A percentile compares a stretch with the other conserved stretches of the same genome.
Conservation (phyloP, 2,797 vertebrate genomes). For the Megaceryle alcyon region DNA sequence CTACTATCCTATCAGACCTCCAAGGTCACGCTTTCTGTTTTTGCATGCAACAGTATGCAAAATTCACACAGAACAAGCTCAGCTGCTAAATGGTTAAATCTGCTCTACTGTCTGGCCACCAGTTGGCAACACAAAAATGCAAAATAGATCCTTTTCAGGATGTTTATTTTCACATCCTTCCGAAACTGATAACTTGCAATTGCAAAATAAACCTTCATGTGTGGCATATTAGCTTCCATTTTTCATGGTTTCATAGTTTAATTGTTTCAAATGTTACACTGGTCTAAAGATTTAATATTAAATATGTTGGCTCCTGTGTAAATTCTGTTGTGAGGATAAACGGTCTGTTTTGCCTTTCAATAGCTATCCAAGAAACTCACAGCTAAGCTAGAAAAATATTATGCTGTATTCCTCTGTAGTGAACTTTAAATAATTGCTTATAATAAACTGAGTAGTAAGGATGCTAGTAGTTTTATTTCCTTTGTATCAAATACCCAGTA, state of each 20-base stretch:
- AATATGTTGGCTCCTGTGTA: slow-evolving; percentile 34
- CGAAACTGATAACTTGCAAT: slow-evolving; percentile 74
- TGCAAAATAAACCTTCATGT: slow-evolving; percentile 64
- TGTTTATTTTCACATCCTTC: slow-evolving; percentile 76
- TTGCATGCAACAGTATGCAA: neutral
- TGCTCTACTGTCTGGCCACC: slow-evolving; percentile 68
- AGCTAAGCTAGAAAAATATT: slow-evolving; percentile 38
- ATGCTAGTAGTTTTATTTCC: neutral
- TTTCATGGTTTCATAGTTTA: slow-evolving; percentile 66
- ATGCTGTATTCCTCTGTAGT: neutral
- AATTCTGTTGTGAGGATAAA: slow-evolving; percentile 63
- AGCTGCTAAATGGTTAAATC: slow-evolving; percentile 65
- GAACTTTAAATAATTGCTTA: slow-evolving; percentile 42
- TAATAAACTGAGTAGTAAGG: slow-evolving; percentile 5
- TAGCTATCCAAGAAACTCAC: slow-evolving; percentile 18
- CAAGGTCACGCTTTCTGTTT: neutral
- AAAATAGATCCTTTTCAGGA: slow-evolving; percentile 72
- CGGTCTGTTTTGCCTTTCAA: slow-evolving; percentile 16
- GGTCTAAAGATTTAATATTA: slow-evolving; percentile 64
- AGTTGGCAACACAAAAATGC: slow-evolving; percentile 75
- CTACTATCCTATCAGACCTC: neutral
- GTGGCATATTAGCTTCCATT: slow-evolving; percentile 49
- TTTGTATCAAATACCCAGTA: slow-evolving; percentile 5
- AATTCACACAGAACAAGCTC: slow-evolving; percentile 27
- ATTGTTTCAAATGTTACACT: slow-evolving; percentile 67